Percentiles rank a stretch among this genome's conserved stretches.
These are phyloP conservation scores for Betta splendens DNA, from an alignment of 2,797 vertebrate genomes.

Conservation along the genomic window DNA sequence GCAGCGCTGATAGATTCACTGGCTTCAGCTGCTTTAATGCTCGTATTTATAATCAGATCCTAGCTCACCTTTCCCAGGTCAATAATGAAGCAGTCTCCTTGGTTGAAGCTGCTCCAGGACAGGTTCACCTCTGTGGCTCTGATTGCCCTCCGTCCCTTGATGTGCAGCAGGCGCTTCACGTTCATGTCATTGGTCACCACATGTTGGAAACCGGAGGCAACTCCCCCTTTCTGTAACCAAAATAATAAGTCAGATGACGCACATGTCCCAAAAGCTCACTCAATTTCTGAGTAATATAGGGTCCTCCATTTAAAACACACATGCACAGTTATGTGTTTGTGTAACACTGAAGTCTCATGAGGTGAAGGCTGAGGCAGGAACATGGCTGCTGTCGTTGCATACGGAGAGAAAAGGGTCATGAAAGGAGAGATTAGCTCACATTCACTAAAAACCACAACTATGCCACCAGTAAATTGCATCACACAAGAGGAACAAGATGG, in stretches of 20 bases:
- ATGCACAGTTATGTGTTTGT: too few relatives aligned
- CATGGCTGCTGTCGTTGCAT: too few relatives aligned
- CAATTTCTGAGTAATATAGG: too few relatives aligned
- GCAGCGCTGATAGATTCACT: background rate
- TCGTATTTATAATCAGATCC: too few relatives aligned
- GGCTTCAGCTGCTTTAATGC: too few relatives aligned
- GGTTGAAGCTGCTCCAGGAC: constrained; percentile 81
- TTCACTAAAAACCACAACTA: constrained; percentile 2
- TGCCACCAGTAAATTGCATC: constrained; percentile 3
- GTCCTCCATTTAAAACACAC: too few relatives aligned
- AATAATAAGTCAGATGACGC: background rate
- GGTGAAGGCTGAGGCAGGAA: constrained; percentile 4
- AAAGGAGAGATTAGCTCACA: background rate
- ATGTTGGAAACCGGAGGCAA: constrained; percentile 83
- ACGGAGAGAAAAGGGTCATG: too few relatives aligned
- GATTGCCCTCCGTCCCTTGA: constrained; percentile 82
- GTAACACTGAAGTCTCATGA: too few relatives aligned
- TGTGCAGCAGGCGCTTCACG: constrained; percentile 77
- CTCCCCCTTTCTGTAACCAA: constrained; percentile 77
- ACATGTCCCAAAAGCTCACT: too few relatives aligned
- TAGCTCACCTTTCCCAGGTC: constrained; percentile 77
- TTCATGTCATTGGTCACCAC: constrained; percentile 65
- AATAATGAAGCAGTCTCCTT: constrained; percentile 84
- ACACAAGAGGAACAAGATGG: background rate
- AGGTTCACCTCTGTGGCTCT: constrained; percentile 79